Evolutionary conservation across 1,140 invertebrate genomes (phyloP).

Genomic region (Drosophila pseudoananassae): DNA sequence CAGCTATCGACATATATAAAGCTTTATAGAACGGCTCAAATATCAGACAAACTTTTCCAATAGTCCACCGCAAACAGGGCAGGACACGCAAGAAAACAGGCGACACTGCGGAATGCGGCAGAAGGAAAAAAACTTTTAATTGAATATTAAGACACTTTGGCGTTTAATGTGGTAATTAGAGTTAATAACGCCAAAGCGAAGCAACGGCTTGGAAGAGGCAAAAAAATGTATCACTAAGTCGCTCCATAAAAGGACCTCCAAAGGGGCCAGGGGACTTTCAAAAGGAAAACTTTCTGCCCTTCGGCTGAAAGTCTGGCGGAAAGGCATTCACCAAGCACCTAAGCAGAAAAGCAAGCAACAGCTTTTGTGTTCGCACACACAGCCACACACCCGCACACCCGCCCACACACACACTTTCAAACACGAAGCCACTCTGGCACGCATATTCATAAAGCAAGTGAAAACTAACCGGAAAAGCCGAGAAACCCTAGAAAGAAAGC

Average conservation of each 20-base stretch:
- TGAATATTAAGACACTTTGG: slow-evolving; percentile 81
- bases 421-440: slow-evolving; percentile 16
- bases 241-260: slow-evolving; percentile 31
- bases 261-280: slow-evolving; percentile 35
- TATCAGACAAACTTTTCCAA: slow-evolving; percentile 68
- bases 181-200: slow-evolving; percentile 71
- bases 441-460: slow-evolving; percentile 63
- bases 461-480: slow-evolving; percentile 59
- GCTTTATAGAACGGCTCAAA: slow-evolving; percentile 16
- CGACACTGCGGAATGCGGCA: slow-evolving; percentile 11
- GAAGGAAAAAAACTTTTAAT: slow-evolving; percentile 64
- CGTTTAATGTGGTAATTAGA: slow-evolving; percentile 81
- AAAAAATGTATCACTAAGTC: slow-evolving; percentile 43
- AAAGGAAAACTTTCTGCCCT: slow-evolving; percentile 56
- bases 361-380: slow-evolving; percentile 50
- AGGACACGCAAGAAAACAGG: slow-evolving; percentile 56
- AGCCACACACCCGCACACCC: slow-evolving; percentile 13
- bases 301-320: slow-evolving; percentile 50
- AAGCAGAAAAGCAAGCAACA: slow-evolving; percentile 72
- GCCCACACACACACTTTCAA: slow-evolving; percentile 11
- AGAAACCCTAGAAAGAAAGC: slow-evolving; percentile 17
- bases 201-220: slow-evolving; percentile 60
- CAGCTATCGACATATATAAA: slow-evolving; percentile 2
- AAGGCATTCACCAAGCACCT: slow-evolving; percentile 69
- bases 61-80: slow-evolving; percentile 41